Base-by-base conservation (phyloP, 2,888 invertebrate genomes). In the Drosophila birchii region DNA sequence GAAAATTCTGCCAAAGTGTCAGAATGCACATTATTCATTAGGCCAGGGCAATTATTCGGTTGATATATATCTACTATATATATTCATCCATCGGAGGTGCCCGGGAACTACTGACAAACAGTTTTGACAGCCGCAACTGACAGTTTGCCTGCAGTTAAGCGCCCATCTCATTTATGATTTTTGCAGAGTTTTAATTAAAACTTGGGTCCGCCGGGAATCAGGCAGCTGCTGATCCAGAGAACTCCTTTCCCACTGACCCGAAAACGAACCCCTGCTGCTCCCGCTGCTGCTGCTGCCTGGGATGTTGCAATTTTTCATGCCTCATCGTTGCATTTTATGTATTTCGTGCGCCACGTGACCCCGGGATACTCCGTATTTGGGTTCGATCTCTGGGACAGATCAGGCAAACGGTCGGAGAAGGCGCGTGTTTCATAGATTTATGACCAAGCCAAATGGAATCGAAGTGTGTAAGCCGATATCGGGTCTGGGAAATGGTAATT, bases 1-100 rank as follows among this genome's bases (percentile, higher is more conserved):
- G 78, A 81, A 83, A 75, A 51, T 67, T 71, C 77, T 64, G 77
- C 77, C 74, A 73, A 83, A 78, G 69, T 76, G 76, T 80, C 80
- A 67, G 79, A 78, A 75, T 70, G 60, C 57, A 55, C 53, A 59
- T 45, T 45, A 75, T 68, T 58, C 60, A 68, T 61, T 56, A 54
- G 51, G 18, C 38, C 67, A 18, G 61, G 67, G 75, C 74, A 80
- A 81, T 86, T 82, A 86, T 82, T 80, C 47, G 16, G n/a, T 23
- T 76, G 62, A 81, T 81, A 77, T 79, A 79, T 84, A 83, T n/a
- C n/a, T n/a, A n/a, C n/a, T 64, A 23, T n/a, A 6, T 29, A 29
- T 12, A 20, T 44, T 23, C 14, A 73, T 69, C 59, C 63, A 73
- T 67, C 70, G 39, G 45, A 74, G 69, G 38, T 76, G 77, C 18